These are phyloP conservation scores for Drosophila insularis DNA, from an alignment of 1,140 invertebrate genomes.

Conservation along the genomic window DNA sequence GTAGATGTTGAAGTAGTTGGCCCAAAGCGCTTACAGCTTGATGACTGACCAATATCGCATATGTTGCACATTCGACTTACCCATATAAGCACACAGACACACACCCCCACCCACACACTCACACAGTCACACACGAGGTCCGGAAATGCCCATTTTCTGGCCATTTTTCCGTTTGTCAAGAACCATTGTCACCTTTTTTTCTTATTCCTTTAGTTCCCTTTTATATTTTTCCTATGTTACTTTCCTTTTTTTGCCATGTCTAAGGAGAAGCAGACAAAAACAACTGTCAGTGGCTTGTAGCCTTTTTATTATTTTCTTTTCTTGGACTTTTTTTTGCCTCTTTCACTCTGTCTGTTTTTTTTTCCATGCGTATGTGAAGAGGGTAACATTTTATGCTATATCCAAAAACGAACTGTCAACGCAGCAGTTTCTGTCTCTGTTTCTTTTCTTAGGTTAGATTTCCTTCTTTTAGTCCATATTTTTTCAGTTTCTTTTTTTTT, in stretches of 20 bases:
- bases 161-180: conserved; percentile 57
- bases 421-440: conserved; percentile 50
- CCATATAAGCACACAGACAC: conserved; percentile 6
- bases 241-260: conserved; percentile 12
- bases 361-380: conserved; percentile 41
- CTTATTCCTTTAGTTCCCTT: conserved; percentile 21
- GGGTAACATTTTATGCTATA: conserved; percentile 49
- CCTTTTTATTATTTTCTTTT: conserved; percentile 65
- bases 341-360: conserved; percentile 1
- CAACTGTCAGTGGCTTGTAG: conserved; percentile 76
- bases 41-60: conserved; percentile 54
- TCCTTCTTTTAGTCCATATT: no score
- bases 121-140: conserved; percentile 15
- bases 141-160: conserved; percentile 68
- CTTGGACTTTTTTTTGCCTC: conserved; percentile 3
- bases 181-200: conserved; percentile 71
- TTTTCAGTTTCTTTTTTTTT: conserved; percentile 9
- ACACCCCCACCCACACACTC: not conserved
- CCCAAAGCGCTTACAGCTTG: conserved; percentile 16
- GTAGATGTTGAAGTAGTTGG: conserved; percentile 1
- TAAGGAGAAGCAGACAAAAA: conserved; percentile 49
- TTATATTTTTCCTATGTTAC: no score
- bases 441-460: conserved; percentile 11
- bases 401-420: conserved; percentile 56
- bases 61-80: conserved; percentile 55